Evolutionary conservation across 2,797 vertebrate genomes (phyloP).

Genomic region (Argyrosomus regius): DNA sequence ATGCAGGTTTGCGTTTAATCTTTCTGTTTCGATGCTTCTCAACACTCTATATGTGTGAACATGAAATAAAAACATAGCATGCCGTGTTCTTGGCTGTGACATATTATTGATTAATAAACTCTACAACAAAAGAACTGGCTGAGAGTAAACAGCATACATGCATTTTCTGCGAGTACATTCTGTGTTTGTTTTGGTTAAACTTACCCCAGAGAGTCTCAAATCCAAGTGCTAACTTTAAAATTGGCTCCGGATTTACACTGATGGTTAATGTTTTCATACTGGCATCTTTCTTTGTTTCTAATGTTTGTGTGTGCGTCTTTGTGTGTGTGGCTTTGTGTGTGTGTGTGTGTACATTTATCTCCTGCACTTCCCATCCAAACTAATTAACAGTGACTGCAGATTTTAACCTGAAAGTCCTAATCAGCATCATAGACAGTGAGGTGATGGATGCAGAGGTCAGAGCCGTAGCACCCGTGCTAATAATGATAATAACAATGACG

Average conservation of each 20-base stretch:
- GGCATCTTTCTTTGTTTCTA: conserved; percentile 75
- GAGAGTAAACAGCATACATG: conserved; percentile 62
- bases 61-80: conserved; percentile 50
- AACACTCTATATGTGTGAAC: conserved; percentile 15
- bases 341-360: conserved; percentile 40
- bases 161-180: conserved; percentile 72
- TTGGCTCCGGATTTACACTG: conserved; percentile 71
- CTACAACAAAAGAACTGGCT: conserved; percentile 69
- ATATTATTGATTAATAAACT: conserved; percentile 69
- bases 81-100: conserved; percentile 60
- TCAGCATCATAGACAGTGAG: conserved; percentile 12
- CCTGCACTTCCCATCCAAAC: conserved; percentile 42
- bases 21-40: conserved; percentile 27
- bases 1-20: conserved; percentile 45
- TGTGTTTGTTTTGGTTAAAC: conserved; percentile 82
- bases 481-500: conserved; percentile 9
- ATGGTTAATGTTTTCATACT: conserved; percentile 79
- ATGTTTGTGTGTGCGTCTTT: conserved; percentile 56
- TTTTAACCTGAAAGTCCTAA: conserved; percentile 41
- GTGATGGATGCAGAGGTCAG: conserved; percentile 24
- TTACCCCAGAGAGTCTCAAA: conserved; percentile 75
- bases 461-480: background rate
- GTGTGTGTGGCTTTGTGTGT: conserved; percentile 39
- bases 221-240: conserved; percentile 80
- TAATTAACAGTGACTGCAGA: conserved; percentile 54